Conservation (phyloP, 92 coral and sea anemone species). For the Siderastrea radians region DNA sequence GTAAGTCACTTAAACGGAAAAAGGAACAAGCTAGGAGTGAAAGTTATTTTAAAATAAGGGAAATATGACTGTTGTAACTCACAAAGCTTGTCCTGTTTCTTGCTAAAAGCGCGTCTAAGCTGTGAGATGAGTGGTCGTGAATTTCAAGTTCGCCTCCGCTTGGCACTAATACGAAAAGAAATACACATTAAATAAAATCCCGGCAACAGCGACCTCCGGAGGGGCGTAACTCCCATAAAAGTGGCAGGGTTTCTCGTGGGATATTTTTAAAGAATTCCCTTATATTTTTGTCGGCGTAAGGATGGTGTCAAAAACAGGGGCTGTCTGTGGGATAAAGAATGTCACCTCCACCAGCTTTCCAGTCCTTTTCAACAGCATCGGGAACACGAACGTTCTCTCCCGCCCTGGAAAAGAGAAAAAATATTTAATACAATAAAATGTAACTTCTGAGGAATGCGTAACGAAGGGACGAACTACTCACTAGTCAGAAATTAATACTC, state of each 20-base stretch:
- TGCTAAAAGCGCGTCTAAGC: constrained; percentile 54
- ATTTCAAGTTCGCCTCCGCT: constrained; percentile 47
- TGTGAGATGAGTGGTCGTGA: constrained; percentile 41
- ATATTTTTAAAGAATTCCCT: no score
- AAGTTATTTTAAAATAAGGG: background rate
- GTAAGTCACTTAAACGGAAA: background rate
- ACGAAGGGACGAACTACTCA: no score
- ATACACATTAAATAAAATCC: background rate
- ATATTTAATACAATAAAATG: background rate
- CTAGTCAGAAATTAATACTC: no score
- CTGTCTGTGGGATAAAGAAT: no score
- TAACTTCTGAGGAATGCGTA: no score
- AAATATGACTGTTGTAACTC: constrained; percentile 10
- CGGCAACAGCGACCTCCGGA: background rate
- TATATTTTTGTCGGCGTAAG: no score
- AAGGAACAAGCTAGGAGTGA: background rate
- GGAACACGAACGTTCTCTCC: constrained; percentile 81
- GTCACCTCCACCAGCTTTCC: constrained; percentile 59
- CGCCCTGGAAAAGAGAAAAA: constrained; percentile 40
- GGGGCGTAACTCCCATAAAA: no score
- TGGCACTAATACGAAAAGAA: background rate
- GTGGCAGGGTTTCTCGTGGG: no score
- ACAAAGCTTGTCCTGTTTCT: constrained; percentile 59
- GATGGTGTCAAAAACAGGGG: no score
- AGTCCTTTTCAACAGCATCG: constrained; percentile 68